Evolutionary conservation across 2,113 vertebrate species (phyloP).

Genomic region (Hydrochoerus hydrochaeris): DNA sequence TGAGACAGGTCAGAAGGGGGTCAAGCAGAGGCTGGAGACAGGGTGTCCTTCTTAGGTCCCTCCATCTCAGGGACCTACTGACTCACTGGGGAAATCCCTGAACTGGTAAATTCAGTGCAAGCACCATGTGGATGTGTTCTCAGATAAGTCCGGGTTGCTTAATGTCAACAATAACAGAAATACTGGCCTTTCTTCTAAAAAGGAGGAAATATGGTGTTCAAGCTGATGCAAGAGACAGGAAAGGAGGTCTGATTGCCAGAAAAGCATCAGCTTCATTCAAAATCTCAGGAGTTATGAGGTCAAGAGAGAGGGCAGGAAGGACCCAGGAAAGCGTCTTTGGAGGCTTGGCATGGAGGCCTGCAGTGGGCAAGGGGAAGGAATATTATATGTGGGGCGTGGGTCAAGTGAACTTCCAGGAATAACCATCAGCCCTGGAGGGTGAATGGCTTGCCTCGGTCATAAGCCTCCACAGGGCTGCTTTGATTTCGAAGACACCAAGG

Average conservation of each 20-base stretch:
- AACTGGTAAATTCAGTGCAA: not conserved
- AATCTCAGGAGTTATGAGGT: not conserved
- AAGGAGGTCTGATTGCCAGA: not conserved
- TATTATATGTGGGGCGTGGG: not conserved
- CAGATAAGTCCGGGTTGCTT: not conserved
- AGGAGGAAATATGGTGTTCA: not conserved
- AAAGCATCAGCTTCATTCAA: not conserved
- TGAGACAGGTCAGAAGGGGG: slow-evolving; percentile 22
- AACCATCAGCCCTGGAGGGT: not conserved
- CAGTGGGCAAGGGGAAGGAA: not conserved
- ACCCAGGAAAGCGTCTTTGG: not conserved
- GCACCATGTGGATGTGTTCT: not conserved
- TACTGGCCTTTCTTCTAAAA: slow-evolving; percentile 19
- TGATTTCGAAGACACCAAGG: slow-evolving; percentile 41
- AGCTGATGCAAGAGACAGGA: not conserved
- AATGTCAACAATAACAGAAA: not conserved
- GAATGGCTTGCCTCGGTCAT: not conserved
- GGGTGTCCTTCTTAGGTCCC: not conserved
- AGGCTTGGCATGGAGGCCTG: not conserved
- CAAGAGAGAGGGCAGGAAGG: not conserved
- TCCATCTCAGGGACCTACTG: not conserved
- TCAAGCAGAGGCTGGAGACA: not conserved
- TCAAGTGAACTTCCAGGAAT: slow-evolving; percentile 19
- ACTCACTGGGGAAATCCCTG: slow-evolving; percentile 16
- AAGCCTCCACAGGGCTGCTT: slow-evolving; percentile 22